Evolutionary conservation across 2,888 invertebrate genomes (phyloP).

Genomic region (Morinoia aosen): DNA sequence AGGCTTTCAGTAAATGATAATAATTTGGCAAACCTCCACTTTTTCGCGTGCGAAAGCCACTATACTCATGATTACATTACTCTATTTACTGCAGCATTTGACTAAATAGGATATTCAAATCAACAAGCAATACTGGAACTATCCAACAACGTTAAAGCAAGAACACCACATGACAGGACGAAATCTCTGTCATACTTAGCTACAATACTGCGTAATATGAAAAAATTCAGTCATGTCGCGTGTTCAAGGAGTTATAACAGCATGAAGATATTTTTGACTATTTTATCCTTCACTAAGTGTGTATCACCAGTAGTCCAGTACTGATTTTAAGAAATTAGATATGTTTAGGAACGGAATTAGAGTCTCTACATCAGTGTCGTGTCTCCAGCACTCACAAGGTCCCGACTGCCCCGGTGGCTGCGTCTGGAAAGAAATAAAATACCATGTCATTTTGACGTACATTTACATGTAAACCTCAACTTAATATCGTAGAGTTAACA

Average conservation of each 20-base stretch:
- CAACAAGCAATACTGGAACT: not conserved
- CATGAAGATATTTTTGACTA: not conserved
- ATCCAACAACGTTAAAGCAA: not conserved
- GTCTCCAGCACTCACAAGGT: constrained; percentile 1
- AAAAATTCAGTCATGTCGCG: not conserved
- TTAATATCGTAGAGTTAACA: not conserved
- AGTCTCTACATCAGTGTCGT: not conserved
- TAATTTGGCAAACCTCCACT: not conserved
- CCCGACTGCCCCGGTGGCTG: constrained; percentile 31
- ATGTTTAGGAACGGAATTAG: not conserved
- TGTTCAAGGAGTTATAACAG: not conserved
- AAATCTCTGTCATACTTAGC: not conserved
- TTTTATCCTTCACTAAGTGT: not conserved
- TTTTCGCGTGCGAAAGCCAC: not conserved
- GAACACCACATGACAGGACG: not conserved
- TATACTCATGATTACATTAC: not conserved
- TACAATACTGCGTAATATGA: not conserved
- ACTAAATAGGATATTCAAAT: not conserved
- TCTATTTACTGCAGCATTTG: not conserved
- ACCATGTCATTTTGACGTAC: too few species aligned
- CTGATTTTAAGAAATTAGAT: not conserved
- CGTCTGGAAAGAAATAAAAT: not conserved
- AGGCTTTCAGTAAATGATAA: not conserved
- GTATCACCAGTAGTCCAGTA: not conserved
- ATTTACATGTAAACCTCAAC: not conserved